phyloP scores from a whole-genome alignment of 1,140 invertebrate species.

The Proctacanthus coquilletti region DNA sequence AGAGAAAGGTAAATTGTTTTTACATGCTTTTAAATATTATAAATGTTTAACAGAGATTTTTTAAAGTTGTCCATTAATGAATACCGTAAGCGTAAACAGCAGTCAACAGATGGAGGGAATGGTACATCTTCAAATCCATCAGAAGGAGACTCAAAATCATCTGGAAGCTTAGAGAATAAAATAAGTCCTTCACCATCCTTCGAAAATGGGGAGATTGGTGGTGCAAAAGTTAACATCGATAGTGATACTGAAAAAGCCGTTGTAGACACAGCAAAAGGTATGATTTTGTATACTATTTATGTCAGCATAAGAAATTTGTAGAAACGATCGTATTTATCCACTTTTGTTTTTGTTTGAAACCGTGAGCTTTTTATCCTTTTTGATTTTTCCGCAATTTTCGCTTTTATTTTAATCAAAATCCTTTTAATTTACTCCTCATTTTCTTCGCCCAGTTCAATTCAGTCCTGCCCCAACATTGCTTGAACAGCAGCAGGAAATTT shows the following conservation, averaged over 20 bases:
- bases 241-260: no score
- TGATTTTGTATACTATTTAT: background rate
- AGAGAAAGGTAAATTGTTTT: constrained; percentile 17
- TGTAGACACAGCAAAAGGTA: background rate
- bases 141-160: no score
- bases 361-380: background rate
- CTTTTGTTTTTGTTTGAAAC: background rate
- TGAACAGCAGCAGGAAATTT: constrained; percentile 56
- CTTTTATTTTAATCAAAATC: background rate
- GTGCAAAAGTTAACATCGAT: no score
- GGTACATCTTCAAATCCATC: constrained; percentile 2
- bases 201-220: no score
- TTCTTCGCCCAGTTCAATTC: constrained; percentile 29
- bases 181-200: no score
- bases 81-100: constrained; percentile 24
- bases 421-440: background rate
- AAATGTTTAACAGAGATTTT: no score
- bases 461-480: constrained; percentile 52
- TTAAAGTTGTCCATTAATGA: constrained; percentile 22
- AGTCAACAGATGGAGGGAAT: constrained; percentile 12
- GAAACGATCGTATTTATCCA: background rate
- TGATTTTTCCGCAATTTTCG: background rate
- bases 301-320: background rate
- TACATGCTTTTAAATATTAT: no score
- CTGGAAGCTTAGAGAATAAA: no score